A percentile compares a stretch with the other conserved stretches of the same genome.
These are phyloP conservation scores for Nyctibius bracteatus DNA, from an alignment of 2,113 vertebrate genomes.

Conservation along the genomic window DNA sequence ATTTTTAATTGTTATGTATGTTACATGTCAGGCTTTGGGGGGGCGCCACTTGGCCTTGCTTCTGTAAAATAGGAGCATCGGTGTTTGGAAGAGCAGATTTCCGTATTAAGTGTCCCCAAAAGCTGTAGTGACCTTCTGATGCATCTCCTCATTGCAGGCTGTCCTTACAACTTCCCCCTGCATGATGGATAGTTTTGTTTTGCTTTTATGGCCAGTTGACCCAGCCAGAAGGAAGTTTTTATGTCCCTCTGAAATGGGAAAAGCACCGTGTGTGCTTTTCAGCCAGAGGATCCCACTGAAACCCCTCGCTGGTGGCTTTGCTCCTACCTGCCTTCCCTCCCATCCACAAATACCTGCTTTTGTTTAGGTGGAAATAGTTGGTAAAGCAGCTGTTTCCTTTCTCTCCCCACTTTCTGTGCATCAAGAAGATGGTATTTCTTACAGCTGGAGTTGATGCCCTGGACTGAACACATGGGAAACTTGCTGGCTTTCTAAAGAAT, in stretches of 20 bases:
- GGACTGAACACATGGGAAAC: background rate
- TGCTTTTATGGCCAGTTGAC: background rate
- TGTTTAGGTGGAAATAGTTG: background rate
- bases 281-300: background rate
- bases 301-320: background rate
- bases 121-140: background rate
- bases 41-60: background rate
- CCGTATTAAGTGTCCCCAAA: background rate
- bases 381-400: background rate
- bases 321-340: background rate
- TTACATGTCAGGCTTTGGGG: background rate
- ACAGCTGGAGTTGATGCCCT: background rate
- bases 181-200: background rate
- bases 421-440: background rate
- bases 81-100: background rate
- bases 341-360: background rate
- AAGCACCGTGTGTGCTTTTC: background rate
- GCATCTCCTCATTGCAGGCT: background rate
- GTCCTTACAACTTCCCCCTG: background rate
- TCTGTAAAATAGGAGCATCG: background rate
- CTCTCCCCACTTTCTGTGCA: background rate
- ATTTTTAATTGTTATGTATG: constrained; percentile 1
- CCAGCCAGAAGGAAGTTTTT: background rate
- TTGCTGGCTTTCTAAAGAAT: background rate
- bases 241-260: background rate